These are phyloP conservation scores for Crotalus helleri DNA, from an alignment of 2,113 vertebrate genomes.

Conservation along the genomic window DNA sequence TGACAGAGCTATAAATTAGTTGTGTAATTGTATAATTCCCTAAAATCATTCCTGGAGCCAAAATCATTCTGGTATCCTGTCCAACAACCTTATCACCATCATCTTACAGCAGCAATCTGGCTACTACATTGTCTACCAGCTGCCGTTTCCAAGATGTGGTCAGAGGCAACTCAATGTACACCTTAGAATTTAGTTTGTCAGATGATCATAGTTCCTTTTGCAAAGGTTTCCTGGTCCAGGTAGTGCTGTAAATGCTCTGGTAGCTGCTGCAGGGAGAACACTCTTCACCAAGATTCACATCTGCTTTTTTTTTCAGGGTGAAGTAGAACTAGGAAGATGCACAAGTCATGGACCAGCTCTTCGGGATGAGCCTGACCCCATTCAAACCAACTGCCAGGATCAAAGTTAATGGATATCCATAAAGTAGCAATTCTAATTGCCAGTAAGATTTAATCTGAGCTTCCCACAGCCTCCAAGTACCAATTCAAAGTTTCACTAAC, in stretches of 20 bases:
- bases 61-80: not conserved
- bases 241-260: not conserved
- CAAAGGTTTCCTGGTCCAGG: not conserved
- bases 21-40: not conserved
- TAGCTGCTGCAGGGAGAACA: not conserved
- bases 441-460: not conserved
- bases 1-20: not conserved
- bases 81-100: not conserved
- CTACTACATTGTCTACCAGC: not conserved
- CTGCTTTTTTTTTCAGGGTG: not conserved
- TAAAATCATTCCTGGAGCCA: not conserved
- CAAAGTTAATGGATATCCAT: not conserved
- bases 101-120: not conserved
- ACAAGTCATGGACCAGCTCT: not conserved
- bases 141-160: not conserved
- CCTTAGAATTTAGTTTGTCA: not conserved
- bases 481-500: not conserved
- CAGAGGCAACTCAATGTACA: not conserved
- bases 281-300: not conserved
- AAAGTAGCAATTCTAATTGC: not conserved
- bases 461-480: not conserved
- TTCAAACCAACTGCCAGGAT: not conserved
- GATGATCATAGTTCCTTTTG: not conserved
- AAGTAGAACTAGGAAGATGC: not conserved
- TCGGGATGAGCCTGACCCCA: not conserved